Evolutionary conservation across 2,888 invertebrate genomes (phyloP).

Genomic region (Digitonthophagus gazella): DNA sequence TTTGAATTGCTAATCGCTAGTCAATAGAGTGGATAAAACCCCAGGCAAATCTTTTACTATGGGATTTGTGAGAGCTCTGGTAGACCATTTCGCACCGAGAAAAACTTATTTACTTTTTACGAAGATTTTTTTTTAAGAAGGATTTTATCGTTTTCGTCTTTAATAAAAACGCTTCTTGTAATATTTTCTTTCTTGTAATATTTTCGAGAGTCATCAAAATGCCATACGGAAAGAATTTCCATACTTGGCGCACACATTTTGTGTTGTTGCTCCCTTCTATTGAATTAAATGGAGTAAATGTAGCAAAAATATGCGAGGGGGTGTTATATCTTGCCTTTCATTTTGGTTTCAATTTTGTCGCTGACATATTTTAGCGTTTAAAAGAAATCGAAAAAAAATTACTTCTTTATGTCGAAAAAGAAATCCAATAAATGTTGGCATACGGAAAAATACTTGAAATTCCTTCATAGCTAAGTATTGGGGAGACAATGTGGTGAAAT

Average conservation of each 20-base stretch:
- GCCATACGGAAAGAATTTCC: background rate
- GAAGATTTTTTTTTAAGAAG: too few species aligned
- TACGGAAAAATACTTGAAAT: too few species aligned
- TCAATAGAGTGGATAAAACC: background rate
- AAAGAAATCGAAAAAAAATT: background rate
- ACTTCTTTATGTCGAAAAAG: background rate
- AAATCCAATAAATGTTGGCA: background rate
- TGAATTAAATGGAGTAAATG: conserved; percentile 11
- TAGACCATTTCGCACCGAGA: too few species aligned
- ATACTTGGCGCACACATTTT: background rate
- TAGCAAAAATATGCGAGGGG: conserved; percentile 11
- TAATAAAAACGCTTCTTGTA: background rate
- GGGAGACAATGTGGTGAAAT: too few species aligned
- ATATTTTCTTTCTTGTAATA: background rate
- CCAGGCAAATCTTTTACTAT: background rate
- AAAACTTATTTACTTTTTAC: too few species aligned
- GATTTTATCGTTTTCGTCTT: too few species aligned
- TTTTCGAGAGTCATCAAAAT: background rate
- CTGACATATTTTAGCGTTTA: background rate
- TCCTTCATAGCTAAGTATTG: too few species aligned
- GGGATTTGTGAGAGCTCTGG: background rate
- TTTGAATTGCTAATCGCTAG: background rate
- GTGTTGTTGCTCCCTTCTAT: background rate
- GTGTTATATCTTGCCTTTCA: background rate
- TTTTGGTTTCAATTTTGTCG: background rate